Evolutionary conservation across 2,113 vertebrate species (phyloP), one percentile per base, ranked within the genome.

Genomic region (Cryptotis parvus): DNA sequence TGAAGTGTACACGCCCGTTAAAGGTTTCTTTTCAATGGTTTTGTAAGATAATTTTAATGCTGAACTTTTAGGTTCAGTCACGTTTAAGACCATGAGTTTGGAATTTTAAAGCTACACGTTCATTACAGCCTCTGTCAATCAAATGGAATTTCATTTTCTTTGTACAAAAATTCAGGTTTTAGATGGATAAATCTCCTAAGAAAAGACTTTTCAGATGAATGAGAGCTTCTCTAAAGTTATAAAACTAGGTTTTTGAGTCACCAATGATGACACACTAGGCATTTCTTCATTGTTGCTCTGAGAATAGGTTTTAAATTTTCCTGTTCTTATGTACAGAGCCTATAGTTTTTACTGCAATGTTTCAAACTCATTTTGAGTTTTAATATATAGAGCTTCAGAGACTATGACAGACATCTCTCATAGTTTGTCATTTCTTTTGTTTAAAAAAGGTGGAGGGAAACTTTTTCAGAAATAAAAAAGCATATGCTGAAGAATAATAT

Each of bases 281-380:
- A 90, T 33, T 81, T 75, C 31, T 86, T 91, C 88, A 85, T 29
- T 78, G 49, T 29, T 52, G 9, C 80, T 82, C 43, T 74, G 37
- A 90, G 35, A 66, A 91, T 11, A 91, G 37, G 24, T 79, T 85
- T 72, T 85, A 70, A 95, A 92, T 65, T 74, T 85, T 80, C 90
- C 31, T 81, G 6, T 61, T 92, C 24, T 85, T 73, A 52, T 35
- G 12, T 14, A 15, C 20, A 22, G 35, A 86, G 9, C 24, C 52
- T 66, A 6, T 12, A 76, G 26, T 27, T 89, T 94, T 91, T 73
- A 95, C 33, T 68, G 29, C 24, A 90, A 87, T 87, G 6, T 27
- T 77, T 45, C 11, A 20, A 81, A 81, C 14, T 75, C 66, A 70
- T 52, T 35, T 80, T 81, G 39, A 86, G 10, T 76, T 86, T 87